Conservation (phyloP, 92 coral and sea anemone species). For the Paramuricea clavata region DNA sequence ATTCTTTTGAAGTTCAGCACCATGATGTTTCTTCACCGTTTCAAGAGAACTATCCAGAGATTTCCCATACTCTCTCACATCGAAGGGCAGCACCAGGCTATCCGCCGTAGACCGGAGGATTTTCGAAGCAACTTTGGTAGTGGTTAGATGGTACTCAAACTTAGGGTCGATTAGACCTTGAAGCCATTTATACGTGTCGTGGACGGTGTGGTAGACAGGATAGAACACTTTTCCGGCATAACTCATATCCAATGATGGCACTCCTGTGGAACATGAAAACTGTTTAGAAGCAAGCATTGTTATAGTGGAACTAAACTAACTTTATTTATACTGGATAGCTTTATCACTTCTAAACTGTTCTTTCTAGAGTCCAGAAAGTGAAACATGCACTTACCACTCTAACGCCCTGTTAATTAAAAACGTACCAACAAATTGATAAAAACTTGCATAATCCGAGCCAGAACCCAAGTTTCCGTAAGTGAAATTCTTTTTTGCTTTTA, state of each 20-base stretch:
- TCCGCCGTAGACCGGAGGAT: slow-evolving; percentile 76
- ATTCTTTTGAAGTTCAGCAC: not conserved
- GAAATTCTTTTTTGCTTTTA: slow-evolving; percentile 58
- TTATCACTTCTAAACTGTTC: too few relatives aligned
- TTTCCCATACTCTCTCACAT: slow-evolving; percentile 58
- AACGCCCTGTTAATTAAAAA: too few relatives aligned
- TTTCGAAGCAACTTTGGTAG: slow-evolving; percentile 72
- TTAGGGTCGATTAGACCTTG: slow-evolving; percentile 83
- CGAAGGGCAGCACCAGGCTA: slow-evolving; percentile 74
- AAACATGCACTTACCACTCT: too few relatives aligned
- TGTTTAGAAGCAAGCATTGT: too few relatives aligned
- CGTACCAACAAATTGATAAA: too few relatives aligned
- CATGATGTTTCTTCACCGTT: slow-evolving; percentile 35
- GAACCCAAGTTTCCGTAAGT: slow-evolving; percentile 71
- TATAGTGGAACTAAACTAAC: not conserved
- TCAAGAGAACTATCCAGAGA: slow-evolving; percentile 69
- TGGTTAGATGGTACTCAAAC: slow-evolving; percentile 75
- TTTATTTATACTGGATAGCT: too few relatives aligned
- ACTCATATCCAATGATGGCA: slow-evolving; percentile 79
- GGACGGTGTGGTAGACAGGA: slow-evolving; percentile 95
- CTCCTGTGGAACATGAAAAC: slow-evolving; percentile 22
- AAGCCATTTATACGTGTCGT: slow-evolving; percentile 88
- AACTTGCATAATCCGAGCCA: slow-evolving; percentile 85
- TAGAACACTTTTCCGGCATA: slow-evolving; percentile 71
- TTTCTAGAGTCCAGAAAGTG: too few relatives aligned